Conservation (phyloP, 2,113 vertebrate genomes). For the Rhegmatorhina hoffmannsi region DNA sequence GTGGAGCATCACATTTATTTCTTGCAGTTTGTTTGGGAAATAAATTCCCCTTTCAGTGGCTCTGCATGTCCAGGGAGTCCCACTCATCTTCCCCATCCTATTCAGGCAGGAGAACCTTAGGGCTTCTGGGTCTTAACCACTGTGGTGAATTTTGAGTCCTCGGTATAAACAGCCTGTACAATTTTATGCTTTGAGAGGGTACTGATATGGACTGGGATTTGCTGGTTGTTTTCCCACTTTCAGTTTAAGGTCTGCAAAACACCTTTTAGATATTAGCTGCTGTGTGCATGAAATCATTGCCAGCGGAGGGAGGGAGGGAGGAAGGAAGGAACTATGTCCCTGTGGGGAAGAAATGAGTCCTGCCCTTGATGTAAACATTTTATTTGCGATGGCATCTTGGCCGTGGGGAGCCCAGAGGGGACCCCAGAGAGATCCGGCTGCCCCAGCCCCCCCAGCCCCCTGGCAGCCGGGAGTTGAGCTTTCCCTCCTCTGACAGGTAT, state of each 20-base stretch:
- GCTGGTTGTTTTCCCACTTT: background rate
- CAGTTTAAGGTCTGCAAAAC: background rate
- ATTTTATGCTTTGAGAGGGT: background rate
- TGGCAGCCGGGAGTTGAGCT: background rate
- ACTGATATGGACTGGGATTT: rapidly evolving
- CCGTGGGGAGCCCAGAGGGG: rapidly evolving
- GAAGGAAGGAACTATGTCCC: background rate
- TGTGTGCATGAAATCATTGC: rapidly evolving
- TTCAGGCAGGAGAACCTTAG: background rate
- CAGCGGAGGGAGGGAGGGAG: background rate
- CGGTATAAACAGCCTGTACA: background rate
- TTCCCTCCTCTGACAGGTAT: slow-evolving; percentile 48
- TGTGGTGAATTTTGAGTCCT: rapidly evolving
- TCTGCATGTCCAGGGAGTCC: background rate
- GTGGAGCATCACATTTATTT: background rate
- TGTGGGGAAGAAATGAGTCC: background rate
- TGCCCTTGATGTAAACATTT: background rate
- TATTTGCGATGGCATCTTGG: background rate
- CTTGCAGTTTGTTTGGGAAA: background rate
- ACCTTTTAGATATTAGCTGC: rapidly evolving
- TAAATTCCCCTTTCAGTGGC: background rate
- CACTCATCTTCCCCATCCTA: rapidly evolving
- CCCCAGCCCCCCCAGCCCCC: too few relatives aligned
- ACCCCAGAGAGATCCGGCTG: rapidly evolving
- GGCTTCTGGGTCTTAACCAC: background rate